These are phyloP conservation scores for Falcaria lacertinaria DNA, from an alignment of 2,888 invertebrate species.

Conservation along the genomic window DNA sequence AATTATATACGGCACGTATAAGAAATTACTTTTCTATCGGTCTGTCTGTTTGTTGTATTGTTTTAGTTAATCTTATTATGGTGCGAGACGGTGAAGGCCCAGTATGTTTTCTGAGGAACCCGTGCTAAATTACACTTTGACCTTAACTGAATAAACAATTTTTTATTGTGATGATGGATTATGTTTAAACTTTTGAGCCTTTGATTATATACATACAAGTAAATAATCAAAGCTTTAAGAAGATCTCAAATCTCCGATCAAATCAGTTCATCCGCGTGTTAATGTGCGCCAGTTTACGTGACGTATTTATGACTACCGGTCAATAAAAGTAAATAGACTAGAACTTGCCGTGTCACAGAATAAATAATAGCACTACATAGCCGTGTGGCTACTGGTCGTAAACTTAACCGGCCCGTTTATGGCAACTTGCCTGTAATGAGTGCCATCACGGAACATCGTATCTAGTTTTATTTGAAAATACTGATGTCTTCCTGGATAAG, in stretches of 20 bases:
- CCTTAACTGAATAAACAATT: no score
- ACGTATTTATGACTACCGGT: not conserved
- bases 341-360: not conserved
- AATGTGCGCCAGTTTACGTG: slow-evolving; percentile 1
- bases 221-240: no score
- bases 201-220: no score
- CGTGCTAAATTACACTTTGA: no score
- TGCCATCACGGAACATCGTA: not conserved
- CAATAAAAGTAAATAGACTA: not conserved
- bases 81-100: no score
- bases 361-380: not conserved
- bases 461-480: not conserved
- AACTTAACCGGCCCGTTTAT: not conserved
- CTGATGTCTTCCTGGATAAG: not conserved
- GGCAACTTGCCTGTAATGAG: not conserved
- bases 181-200: no score
- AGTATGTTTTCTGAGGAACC: no score
- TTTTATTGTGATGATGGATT: no score
- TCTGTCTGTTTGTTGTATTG: no score
- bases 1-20: no score
- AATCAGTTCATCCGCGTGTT: not conserved
- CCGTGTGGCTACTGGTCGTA: not conserved
- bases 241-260: not conserved
- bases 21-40: no score
- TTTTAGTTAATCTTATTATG: no score